Base-by-base conservation (phyloP, 2,888 invertebrate genomes). In the Ditula angustiorana region DNA sequence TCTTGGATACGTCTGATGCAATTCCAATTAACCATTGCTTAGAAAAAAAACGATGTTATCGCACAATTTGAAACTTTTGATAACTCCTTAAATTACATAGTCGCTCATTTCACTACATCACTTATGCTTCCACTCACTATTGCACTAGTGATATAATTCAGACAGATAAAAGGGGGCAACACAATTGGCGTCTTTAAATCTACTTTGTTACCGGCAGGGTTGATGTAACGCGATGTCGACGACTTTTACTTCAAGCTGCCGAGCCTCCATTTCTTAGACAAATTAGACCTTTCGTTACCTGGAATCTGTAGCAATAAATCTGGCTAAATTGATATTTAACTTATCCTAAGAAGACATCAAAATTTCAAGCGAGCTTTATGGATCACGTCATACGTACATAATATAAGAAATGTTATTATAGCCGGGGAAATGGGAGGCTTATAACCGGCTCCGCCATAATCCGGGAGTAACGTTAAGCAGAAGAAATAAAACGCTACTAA, bases 401-500 rank as follows among this genome's bases (percentile, higher is more conserved):
- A 49, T 49, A 47, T 57, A 50, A 44, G 44, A 44, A 52, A 52
- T 50, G 44, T 58, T 63, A 44, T 63, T 63, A 63, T 46, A 52
- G 50, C 24, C 50, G 16, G 37, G 49, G n/a, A 57, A 56, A 30
- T 23, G 49, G 35, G 61, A 50, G 57, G 56, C 56, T 63, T 63
- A 63, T 23, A 23, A 23, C 50, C 41, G 24, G 33, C 35, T 46
- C 24, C 4, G 61, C 56, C 28, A 49, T 62, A 56, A 62, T 56
- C 41, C 57, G 8, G 26, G 24, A 35, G 26, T 33, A 50, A 44
- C 49, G 62, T 33, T 21, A 56, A 53, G 24, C 46, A 24, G 33
- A 24, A 19, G 26, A 57, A 58, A 52, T 62, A 62, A 63, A 63
- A 63, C 33, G 57, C 24, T 52, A 50, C 63, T 49, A 44, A 63